Evolutionary conservation across 2,113 vertebrate genomes (phyloP).

Genomic region (Probosciger aterrimus): DNA sequence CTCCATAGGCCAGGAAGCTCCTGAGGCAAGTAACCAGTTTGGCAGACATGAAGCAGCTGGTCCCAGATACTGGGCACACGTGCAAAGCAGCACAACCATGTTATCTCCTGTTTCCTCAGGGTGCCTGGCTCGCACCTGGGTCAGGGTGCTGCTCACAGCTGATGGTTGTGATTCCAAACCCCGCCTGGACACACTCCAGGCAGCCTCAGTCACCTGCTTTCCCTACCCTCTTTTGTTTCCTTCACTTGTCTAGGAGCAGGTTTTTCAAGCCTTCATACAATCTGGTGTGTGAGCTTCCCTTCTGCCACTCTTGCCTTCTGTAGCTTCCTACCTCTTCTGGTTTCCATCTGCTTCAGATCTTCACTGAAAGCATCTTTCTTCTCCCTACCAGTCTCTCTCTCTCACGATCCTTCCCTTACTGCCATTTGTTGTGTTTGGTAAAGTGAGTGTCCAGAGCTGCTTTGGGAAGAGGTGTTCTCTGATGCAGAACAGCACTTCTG

Average conservation of each 20-base stretch:
- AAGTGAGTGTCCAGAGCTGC: not conserved
- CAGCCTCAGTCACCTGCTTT: not conserved
- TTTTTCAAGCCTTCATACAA: not conserved
- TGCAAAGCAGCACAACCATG: not conserved
- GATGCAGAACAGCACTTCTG: not conserved
- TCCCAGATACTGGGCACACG: not conserved
- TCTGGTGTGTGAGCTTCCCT: slow-evolving; percentile 39
- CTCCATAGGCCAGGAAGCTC: not conserved
- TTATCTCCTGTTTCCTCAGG: not conserved
- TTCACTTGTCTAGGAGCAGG: not conserved
- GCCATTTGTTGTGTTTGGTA: not conserved
- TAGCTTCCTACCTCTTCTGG: slow-evolving; percentile 17
- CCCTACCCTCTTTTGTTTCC: not conserved
- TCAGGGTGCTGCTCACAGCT: not conserved
- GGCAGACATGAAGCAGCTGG: not conserved
- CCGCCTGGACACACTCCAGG: not conserved
- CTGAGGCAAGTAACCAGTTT: not conserved
- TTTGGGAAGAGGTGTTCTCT: not conserved
- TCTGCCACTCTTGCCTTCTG: slow-evolving; percentile 42
- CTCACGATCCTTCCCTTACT: not conserved
- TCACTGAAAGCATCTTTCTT: slow-evolving; percentile 19
- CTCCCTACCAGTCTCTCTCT: not conserved
- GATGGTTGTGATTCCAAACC: not conserved
- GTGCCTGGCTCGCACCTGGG: not conserved
- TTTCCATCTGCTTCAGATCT: slow-evolving; percentile 52